A percentile compares a stretch with the other conserved stretches of the same genome.
These are phyloP conservation scores for Squalus acanthias DNA, from an alignment of 2,797 vertebrate species.

Conservation along the genomic window DNA sequence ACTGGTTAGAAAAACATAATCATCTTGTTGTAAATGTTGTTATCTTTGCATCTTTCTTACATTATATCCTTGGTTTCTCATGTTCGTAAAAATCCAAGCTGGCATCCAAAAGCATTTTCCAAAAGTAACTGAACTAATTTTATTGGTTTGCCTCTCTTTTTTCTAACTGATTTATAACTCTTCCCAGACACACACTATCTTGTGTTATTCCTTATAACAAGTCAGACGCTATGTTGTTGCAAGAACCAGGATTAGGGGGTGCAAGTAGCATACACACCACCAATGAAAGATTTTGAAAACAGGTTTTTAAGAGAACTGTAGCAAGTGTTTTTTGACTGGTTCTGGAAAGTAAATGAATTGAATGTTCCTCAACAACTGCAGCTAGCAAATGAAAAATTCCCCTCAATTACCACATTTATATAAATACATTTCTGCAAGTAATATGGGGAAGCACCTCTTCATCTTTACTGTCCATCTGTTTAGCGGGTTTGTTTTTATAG, in stretches of 20 bases:
- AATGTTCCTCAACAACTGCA: neutral
- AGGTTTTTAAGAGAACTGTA: neutral
- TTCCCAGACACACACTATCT: neutral
- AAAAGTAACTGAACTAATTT: neutral
- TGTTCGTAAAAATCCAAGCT: neutral
- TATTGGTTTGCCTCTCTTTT: neutral
- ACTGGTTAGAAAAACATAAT: neutral
- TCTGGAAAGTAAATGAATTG: neutral
- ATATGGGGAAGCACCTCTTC: neutral
- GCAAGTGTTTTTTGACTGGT: neutral
- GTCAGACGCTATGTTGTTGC: neutral
- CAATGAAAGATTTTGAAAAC: neutral
- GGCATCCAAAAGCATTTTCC: neutral
- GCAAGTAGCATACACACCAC: neutral
- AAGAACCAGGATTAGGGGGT: neutral
- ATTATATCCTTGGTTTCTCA: neutral
- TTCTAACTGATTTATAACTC: neutral
- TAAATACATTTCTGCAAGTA: neutral
- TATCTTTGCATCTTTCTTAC: neutral
- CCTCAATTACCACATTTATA: neutral
- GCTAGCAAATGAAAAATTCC: neutral
- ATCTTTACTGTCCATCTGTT: neutral
- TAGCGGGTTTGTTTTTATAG: neutral
- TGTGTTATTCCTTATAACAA: neutral
- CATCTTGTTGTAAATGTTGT: neutral